phyloP scores from a whole-genome alignment of 2,113 vertebrate species.

The Crotalus helleri region DNA sequence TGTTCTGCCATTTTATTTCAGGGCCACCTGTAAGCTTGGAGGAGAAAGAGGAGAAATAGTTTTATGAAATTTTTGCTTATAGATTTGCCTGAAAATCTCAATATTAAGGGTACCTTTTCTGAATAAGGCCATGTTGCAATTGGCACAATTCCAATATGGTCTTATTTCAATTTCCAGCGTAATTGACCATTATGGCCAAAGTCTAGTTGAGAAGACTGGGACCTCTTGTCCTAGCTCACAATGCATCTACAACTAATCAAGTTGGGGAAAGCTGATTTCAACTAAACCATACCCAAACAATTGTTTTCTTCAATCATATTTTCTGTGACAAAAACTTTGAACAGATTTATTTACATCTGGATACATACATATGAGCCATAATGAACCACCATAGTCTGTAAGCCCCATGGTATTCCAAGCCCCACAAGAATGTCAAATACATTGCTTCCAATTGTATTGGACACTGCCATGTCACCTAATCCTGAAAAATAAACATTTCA shows the following conservation, averaged over 20 bases:
- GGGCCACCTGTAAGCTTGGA: neutral
- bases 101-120: neutral
- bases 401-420: constrained; percentile 90
- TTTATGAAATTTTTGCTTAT: neutral
- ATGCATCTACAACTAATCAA: neutral
- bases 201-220: neutral
- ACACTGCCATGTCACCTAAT: constrained; percentile 96
- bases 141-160: neutral
- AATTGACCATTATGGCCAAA: neutral
- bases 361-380: constrained; percentile 84
- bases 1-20: neutral
- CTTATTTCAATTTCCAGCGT: neutral
- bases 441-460: constrained; percentile 95
- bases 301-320: neutral
- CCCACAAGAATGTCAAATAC: constrained; percentile 98
- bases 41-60: neutral
- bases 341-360: neutral
- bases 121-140: neutral
- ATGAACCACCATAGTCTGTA: constrained; percentile 88
- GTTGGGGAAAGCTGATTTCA: neutral
- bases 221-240: neutral
- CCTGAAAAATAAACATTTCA: constrained; percentile 65
- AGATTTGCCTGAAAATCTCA: neutral
- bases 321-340: neutral
- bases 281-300: neutral